Evolutionary conservation across 2,888 invertebrate species (phyloP), one percentile per base, ranked within the genome.

Genomic region (Polydesmus complanatus): DNA sequence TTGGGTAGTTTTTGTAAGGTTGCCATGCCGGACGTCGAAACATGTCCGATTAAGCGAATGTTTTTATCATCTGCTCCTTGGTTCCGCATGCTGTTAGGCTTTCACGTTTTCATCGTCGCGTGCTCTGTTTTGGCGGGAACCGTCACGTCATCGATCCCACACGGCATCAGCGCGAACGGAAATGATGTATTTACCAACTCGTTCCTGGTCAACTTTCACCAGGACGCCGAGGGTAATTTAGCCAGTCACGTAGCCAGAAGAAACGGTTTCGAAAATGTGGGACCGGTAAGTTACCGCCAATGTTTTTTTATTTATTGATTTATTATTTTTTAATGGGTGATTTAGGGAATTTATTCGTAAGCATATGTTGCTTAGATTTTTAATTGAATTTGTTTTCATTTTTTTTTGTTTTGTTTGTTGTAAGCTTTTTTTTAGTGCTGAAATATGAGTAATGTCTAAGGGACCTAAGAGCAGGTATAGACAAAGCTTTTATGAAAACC

Each of bases 221-320:
- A 86, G 68, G 84, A 86, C 65, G 83, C 88, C 63, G 84, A 83
- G 62, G 83, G 81, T 68, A 80, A 83, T 22, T 80, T 86, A 70
- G 96, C 92, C 58, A 84, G 85, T 72, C 75, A 80, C 67, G 81
- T 97, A 66, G 96, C 96, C 64, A 78, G 81, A 66, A 81, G 86
- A 71, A 88, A 93, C 75, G 96, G 96, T 72, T 96, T 97, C 79
- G 84, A 89, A 72, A 94, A 87, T 77, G 81, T 93, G 68, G 92
- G 94, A 73, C 84, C 92, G 83, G 96, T 97, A 77, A 86, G 91
- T 83, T 37, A 37, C 5, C 60, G 25, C 25, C 23, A 3, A 22
- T 37, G 18, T n/a, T n/a, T n/a, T n/a, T n/a, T n/a, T n/a, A n/a
- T n/a, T n/a, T n/a, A n/a, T n/a, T n/a, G n/a, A n/a, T n/a, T n/a